phyloP scores from a whole-genome alignment of 2,888 invertebrate species.

The Hypena proboscidalis region DNA sequence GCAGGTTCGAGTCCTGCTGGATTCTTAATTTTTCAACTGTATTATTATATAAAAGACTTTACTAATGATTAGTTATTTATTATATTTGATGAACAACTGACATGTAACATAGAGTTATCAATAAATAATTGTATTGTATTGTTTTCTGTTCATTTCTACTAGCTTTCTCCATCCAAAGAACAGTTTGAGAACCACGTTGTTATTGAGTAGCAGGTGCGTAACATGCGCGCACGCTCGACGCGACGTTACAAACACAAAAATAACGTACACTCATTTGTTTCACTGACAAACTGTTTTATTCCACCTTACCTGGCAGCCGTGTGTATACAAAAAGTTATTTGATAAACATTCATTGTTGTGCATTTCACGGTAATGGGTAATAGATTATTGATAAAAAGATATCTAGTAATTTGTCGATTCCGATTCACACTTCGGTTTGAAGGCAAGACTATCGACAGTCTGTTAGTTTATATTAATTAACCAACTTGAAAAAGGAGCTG shows the following conservation, averaged over 20 bases:
- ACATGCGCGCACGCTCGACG: constrained; percentile 61
- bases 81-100: too few relatives aligned
- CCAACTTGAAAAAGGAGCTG: too few relatives aligned
- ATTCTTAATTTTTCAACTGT: too few relatives aligned
- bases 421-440: too few relatives aligned
- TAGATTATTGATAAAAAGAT: neutral
- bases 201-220: constrained; percentile 65
- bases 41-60: too few relatives aligned
- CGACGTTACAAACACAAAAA: constrained; percentile 39
- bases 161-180: neutral
- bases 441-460: too few relatives aligned
- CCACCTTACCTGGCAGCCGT: constrained; percentile 39
- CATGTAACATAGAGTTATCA: too few relatives aligned
- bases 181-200: constrained; percentile 56
- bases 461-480: too few relatives aligned
- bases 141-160: neutral
- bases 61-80: too few relatives aligned
- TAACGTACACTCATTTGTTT: constrained; percentile 46
- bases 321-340: constrained; percentile 1
- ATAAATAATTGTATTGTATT: too few relatives aligned
- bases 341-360: neutral
- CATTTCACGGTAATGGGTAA: neutral
- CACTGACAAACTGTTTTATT: constrained; percentile 47
- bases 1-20: too few relatives aligned
- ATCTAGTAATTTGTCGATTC: neutral